Evolutionary conservation across 1,140 invertebrate species (phyloP).

Genomic region (Steinernema khuongi): DNA sequence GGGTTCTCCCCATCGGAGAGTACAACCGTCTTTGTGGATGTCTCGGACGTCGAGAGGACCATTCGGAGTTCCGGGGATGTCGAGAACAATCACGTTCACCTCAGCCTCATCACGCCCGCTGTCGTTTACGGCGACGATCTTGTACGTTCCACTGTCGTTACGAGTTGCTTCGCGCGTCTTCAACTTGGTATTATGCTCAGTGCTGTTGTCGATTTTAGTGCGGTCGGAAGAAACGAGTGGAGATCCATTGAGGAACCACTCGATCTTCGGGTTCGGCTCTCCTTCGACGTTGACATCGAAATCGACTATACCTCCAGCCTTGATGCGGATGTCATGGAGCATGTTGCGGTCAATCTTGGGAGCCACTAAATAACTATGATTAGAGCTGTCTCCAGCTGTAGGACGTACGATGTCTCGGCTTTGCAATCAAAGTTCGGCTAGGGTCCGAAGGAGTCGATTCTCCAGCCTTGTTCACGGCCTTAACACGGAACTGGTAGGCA

Average conservation of each 20-base stretch:
- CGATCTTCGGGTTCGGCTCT: conserved; percentile 77
- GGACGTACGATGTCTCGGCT: conserved; percentile 78
- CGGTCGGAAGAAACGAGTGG: conserved; percentile 49
- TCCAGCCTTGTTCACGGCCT: conserved; percentile 86
- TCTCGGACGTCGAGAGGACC: conserved; percentile 62
- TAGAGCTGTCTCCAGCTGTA: conserved; percentile 45
- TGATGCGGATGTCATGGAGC: conserved; percentile 77
- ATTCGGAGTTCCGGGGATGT: conserved; percentile 63
- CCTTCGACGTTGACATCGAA: conserved; percentile 85
- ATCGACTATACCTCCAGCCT: conserved; percentile 79
- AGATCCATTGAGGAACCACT: conserved; percentile 70
- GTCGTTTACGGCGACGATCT: conserved; percentile 84
- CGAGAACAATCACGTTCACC: conserved; percentile 79
- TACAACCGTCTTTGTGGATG: conserved; percentile 62
- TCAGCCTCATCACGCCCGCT: conserved; percentile 86
- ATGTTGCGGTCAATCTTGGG: conserved; percentile 86
- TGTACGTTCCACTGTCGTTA: conserved; percentile 76
- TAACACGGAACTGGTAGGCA: conserved; percentile 81
- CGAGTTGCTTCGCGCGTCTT: conserved; percentile 58
- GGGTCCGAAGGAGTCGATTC: conserved; percentile 79
- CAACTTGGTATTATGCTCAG: conserved; percentile 65
- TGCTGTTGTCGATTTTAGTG: conserved; percentile 55
- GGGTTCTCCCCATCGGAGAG: conserved; percentile 62
- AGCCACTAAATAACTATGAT: conserved; percentile 67
- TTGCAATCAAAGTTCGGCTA: conserved; percentile 83